phyloP scores from a whole-genome alignment of 2,797 vertebrate genomes.

The Caiman crocodilus region DNA sequence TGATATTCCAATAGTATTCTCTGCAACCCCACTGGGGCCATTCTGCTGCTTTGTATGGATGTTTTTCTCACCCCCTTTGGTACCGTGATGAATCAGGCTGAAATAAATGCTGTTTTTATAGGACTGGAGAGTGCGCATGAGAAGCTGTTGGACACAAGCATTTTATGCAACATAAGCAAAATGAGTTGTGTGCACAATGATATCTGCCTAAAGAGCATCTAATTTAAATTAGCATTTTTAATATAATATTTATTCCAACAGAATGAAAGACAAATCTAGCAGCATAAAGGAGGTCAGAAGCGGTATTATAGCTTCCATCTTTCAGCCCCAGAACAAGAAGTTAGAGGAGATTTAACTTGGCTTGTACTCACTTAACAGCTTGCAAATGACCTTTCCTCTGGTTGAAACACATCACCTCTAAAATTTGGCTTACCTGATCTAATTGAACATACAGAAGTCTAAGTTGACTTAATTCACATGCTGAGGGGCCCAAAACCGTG shows the following conservation, averaged over 20 bases:
- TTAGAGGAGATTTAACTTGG: too few relatives aligned
- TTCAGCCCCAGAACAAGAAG: too few relatives aligned
- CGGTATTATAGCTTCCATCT: not conserved
- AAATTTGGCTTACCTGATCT: not conserved
- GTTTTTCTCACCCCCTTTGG: not conserved
- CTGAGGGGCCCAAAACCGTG: not conserved
- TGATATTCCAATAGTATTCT: conserved; percentile 17
- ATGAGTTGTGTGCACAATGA: not conserved
- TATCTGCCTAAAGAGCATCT: not conserved
- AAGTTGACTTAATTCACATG: not conserved
- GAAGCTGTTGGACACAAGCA: not conserved
- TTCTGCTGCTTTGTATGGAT: rapidly evolving
- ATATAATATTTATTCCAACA: not conserved
- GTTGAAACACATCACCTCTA: not conserved
- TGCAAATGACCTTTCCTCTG: not conserved
- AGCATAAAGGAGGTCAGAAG: not conserved
- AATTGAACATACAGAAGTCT: rapidly evolving
- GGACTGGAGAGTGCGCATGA: not conserved
- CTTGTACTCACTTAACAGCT: too few relatives aligned
- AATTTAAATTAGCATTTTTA: not conserved
- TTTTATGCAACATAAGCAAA: not conserved
- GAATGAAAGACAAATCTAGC: not conserved
- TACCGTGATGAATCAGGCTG: not conserved
- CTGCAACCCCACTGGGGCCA: not conserved
- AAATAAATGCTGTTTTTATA: not conserved